Evolutionary conservation across 2,888 invertebrate genomes (phyloP).

Genomic region (Spisula subtruncata): DNA sequence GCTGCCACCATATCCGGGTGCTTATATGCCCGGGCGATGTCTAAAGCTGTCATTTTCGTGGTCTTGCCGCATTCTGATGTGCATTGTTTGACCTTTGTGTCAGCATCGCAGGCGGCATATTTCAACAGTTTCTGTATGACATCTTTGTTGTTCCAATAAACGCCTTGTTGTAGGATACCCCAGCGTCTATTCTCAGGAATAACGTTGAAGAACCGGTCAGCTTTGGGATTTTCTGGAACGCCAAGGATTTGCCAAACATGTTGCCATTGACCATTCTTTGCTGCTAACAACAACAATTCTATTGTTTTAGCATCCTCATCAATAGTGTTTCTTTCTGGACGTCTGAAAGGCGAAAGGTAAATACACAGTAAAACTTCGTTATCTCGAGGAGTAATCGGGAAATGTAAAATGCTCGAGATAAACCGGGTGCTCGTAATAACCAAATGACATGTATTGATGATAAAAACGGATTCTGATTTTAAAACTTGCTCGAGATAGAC

Average conservation of each 20-base stretch:
- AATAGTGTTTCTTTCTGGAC: conserved; percentile 13
- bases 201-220: conserved; percentile 63
- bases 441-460: no score
- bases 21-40: conserved; percentile 66
- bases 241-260: conserved; percentile 66
- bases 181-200: conserved; percentile 73
- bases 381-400: no score
- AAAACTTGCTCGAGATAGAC: no score
- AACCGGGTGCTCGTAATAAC: no score
- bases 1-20: conserved; percentile 42
- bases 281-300: conserved; percentile 57
- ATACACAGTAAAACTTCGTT: no score
- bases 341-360: no score
- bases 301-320: conserved; percentile 57
- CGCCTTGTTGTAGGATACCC: conserved; percentile 72
- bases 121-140: conserved; percentile 57
- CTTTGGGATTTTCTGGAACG: conserved; percentile 52
- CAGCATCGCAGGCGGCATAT: conserved; percentile 60
- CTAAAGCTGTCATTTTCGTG: conserved; percentile 54
- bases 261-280: conserved; percentile 66
- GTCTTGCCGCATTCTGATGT: conserved; percentile 61
- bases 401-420: no score
- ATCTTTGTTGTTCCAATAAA: conserved; percentile 63
- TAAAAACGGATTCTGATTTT: no score
- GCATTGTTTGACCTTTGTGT: conserved; percentile 64